Percentiles rank a stretch among this genome's conserved stretches.
Evolutionary conservation across 2,888 invertebrate genomes (phyloP).

Genomic region (Eledone cirrhosa): DNA sequence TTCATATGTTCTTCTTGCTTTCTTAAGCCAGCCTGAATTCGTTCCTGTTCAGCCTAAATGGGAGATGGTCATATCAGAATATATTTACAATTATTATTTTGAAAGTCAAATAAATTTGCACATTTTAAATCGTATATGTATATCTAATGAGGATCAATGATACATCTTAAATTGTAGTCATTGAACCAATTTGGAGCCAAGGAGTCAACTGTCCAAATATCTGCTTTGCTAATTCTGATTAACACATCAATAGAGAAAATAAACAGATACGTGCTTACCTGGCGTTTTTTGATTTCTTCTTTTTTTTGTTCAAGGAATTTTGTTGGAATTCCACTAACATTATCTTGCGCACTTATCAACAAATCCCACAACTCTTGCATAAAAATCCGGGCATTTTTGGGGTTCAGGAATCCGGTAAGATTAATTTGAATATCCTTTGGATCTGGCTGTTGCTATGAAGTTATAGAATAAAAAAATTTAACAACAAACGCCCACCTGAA

Average conservation of each 20-base stretch:
- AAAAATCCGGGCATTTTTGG: conserved; percentile 95
- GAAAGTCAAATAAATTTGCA: too few relatives aligned
- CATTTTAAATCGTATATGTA: too few relatives aligned
- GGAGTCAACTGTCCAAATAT: not conserved
- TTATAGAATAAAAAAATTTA: conserved; percentile 35
- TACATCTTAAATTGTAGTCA: conserved; percentile 3
- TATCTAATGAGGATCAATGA: not conserved
- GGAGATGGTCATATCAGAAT: too few relatives aligned
- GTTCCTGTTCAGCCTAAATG: conserved; percentile 79
- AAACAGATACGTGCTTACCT: conserved; percentile 41
- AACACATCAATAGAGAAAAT: not conserved
- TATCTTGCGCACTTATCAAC: conserved; percentile 92
- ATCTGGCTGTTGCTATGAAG: conserved; percentile 83
- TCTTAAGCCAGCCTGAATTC: conserved; percentile 73
- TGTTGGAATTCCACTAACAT: conserved; percentile 93
- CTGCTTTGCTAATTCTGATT: not conserved
- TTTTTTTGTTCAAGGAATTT: conserved; percentile 95
- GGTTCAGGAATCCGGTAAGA: conserved; percentile 97
- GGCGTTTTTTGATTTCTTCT: conserved; percentile 79
- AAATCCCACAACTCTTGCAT: conserved; percentile 98
- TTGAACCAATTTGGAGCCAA: not conserved
- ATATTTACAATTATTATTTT: too few relatives aligned
- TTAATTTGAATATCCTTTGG: conserved; percentile 99
- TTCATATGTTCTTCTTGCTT: conserved; percentile 68
- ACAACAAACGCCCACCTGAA: too few relatives aligned